Conservation (phyloP, 2,113 vertebrate species). For the Passer domesticus region DNA sequence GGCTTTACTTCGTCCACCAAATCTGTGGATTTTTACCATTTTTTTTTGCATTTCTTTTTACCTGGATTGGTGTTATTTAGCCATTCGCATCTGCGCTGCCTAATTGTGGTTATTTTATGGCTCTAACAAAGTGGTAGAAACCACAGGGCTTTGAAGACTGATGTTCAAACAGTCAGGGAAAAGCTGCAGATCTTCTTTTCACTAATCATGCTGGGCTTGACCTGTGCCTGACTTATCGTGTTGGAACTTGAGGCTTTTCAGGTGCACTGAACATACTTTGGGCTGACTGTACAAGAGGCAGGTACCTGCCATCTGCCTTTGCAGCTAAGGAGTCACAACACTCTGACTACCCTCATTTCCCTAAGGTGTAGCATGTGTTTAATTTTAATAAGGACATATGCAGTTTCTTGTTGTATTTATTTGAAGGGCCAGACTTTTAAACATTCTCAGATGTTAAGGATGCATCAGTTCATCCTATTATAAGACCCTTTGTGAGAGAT, state of each 20-base stretch:
- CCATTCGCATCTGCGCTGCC: rapidly evolving
- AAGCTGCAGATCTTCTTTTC: neutral
- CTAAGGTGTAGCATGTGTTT: neutral
- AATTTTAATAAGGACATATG: neutral
- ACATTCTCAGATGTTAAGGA: neutral
- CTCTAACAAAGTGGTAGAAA: neutral
- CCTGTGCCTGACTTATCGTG: neutral
- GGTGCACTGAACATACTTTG: neutral
- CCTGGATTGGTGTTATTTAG: neutral
- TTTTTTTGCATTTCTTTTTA: neutral
- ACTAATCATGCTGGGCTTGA: neutral
- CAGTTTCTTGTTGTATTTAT: neutral
- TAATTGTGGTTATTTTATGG: neutral
- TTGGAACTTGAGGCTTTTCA: neutral
- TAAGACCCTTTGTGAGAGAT: neutral
- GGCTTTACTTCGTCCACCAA: neutral
- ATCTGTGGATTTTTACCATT: neutral
- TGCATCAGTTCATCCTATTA: neutral
- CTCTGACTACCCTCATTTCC: neutral
- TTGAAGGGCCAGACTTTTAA: neutral
- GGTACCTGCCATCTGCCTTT: neutral
- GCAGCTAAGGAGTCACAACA: neutral
- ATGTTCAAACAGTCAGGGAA: neutral
- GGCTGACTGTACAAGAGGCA: neutral
- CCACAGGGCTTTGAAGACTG: neutral